Evolutionary conservation across 2,888 invertebrate genomes (phyloP).

Genomic region (Trissonchulus latispiculum): DNA sequence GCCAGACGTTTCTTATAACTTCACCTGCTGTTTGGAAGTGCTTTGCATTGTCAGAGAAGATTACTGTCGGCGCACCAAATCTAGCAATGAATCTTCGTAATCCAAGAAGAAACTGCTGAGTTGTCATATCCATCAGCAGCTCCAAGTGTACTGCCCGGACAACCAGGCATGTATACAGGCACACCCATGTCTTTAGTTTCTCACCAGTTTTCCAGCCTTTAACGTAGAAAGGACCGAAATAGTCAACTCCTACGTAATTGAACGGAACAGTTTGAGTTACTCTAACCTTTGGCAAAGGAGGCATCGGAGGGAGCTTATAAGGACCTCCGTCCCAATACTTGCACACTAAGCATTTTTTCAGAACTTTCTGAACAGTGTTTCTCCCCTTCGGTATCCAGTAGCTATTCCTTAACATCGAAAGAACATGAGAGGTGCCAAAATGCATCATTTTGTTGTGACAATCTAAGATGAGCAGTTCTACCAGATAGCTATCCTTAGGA

Average conservation of each 20-base stretch:
- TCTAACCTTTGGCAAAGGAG: background rate
- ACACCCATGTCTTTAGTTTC: slow-evolving; percentile 36
- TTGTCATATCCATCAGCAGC: slow-evolving; percentile 35
- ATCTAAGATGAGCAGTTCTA: background rate
- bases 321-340: background rate
- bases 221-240: slow-evolving; percentile 43
- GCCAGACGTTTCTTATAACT: slow-evolving; percentile 28
- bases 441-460: background rate
- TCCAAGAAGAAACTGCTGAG: slow-evolving; percentile 36
- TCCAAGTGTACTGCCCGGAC: slow-evolving; percentile 45
- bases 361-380: background rate
- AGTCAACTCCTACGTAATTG: slow-evolving; percentile 38
- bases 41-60: slow-evolving; percentile 45
- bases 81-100: slow-evolving; percentile 41
- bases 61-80: slow-evolving; percentile 36
- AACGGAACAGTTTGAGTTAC: background rate
- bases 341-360: background rate
- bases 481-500: background rate
- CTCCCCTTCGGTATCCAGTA: background rate
- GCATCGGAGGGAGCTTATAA: background rate
- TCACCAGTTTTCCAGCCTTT: slow-evolving; percentile 29
- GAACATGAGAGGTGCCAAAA: background rate
- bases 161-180: slow-evolving; percentile 44
- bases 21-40: slow-evolving; percentile 44
- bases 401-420: background rate